Base-by-base conservation (phyloP, 1,140 invertebrate species). In the Proctacanthus coquilletti region DNA sequence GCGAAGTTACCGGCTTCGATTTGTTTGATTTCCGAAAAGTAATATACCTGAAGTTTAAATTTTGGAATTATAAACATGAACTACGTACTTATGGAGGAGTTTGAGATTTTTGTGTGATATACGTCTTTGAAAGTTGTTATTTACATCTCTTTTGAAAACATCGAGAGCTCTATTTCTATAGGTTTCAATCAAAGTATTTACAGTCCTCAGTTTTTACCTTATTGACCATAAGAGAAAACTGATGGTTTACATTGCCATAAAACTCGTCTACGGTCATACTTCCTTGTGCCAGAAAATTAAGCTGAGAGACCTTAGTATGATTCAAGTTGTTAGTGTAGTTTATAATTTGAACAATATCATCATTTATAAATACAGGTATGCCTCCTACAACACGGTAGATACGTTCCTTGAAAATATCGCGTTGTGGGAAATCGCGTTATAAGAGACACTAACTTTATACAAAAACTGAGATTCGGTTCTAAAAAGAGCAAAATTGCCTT, bases 131-230 rank as follows among this genome's bases (percentile, higher is more conserved):
- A 32, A 6, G 23, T 27, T 27, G 8, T 27, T 13, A 13, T 27
- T 27, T 27, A 27, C 23, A 9, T 15, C 5, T 32, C 30, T 6
- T 9, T 13, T 32, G 13, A 32, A 32, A 5, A 32, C 13, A 32
- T 32, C 30, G 5, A 32, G 30, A 6, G 30, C 30, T 32, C 30
- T 32, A 32, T 32, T 32, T 17, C 30, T 32, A 17, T 32, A 32
- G 6, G 15, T 6, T 32, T 32, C 30, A 6, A 32, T 13, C 6
- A 32, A 17, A 13, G 8, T 13, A 13, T 15, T 32, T 32, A 32
- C 10, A 32, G 17, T 32, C 17, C 13, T 32, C 30, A 8, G 30
- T 13, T 17, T 32, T 32, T 13, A 32, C 17, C 13, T 32, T 32
- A 17, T 32, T 32, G 6, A 32, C 30, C 8, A 32, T 32, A 10